Percentiles rank a stretch among this genome's conserved stretches.
Evolutionary conservation across 2,113 vertebrate genomes (phyloP).

Genomic region (Rhipidura dahli): DNA sequence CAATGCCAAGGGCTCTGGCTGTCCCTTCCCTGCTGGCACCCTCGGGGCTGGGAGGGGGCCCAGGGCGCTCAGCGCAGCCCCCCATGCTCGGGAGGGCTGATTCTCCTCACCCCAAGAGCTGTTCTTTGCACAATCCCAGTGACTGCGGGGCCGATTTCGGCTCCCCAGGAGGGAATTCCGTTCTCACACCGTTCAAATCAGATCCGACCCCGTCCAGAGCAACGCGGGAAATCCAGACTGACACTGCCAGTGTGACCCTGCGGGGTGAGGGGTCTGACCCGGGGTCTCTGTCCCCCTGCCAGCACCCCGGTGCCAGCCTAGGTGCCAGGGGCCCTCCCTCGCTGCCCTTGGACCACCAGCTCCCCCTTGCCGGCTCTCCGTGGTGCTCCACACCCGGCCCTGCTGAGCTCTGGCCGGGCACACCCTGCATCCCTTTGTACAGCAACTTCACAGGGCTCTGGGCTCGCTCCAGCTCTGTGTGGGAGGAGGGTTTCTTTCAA

Average conservation of each 20-base stretch:
- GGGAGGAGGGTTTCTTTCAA: background rate
- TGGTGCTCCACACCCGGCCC: background rate
- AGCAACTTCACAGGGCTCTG: constrained; percentile 34
- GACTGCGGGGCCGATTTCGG: background rate
- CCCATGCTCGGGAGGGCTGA: accelerated
- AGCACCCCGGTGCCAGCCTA: background rate
- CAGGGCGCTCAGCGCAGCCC: background rate
- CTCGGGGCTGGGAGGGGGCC: background rate
- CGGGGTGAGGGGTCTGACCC: background rate
- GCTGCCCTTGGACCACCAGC: background rate
- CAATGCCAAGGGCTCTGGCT: background rate
- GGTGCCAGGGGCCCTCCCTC: background rate
- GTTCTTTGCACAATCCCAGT: background rate
- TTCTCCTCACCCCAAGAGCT: accelerated
- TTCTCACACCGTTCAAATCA: background rate
- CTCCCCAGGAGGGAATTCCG: accelerated
- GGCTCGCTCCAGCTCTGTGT: constrained; percentile 45
- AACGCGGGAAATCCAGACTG: accelerated
- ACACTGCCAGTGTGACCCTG: background rate
- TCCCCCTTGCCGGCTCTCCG: background rate
- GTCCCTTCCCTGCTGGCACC: background rate
- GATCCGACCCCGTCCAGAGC: background rate
- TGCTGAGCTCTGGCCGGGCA: background rate
- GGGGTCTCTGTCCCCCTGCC: accelerated
- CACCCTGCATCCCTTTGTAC: constrained; percentile 55